A percentile compares a stretch with the other conserved stretches of the same genome.
Evolutionary conservation across 2,797 vertebrate genomes (phyloP).

Genomic region (Chromobotia macracanthus): DNA sequence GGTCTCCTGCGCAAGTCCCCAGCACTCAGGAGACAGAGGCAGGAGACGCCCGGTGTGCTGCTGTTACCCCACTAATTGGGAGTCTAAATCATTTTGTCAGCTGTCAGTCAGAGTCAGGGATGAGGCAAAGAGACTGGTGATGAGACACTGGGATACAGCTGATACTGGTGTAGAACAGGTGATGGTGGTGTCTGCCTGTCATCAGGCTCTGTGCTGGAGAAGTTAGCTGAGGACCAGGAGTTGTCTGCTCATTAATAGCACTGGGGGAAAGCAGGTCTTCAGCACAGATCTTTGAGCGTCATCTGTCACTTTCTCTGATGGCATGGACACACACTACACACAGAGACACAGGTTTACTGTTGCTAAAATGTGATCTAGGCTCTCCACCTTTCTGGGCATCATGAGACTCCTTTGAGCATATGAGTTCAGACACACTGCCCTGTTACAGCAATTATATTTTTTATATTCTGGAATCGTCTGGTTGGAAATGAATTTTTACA

Average conservation of each 20-base stretch:
- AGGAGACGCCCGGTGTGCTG: slow-evolving; percentile 70
- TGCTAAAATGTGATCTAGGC: not conserved
- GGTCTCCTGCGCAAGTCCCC: slow-evolving; percentile 75
- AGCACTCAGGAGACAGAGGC: slow-evolving; percentile 66
- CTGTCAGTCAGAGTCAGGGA: slow-evolving; percentile 59
- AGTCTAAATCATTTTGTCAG: slow-evolving; percentile 82
- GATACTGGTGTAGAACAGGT: slow-evolving; percentile 69
- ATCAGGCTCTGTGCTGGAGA: slow-evolving; percentile 49
- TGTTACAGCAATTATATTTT: not conserved
- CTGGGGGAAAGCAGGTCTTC: slow-evolving; percentile 45
- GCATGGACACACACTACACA: slow-evolving; percentile 9
- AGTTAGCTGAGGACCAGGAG: slow-evolving; percentile 50
- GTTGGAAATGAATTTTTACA: not conserved
- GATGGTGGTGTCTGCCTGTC: slow-evolving; percentile 68
- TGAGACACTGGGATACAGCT: slow-evolving; percentile 66
- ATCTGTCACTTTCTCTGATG: slow-evolving; percentile 31
- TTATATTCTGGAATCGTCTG: slow-evolving; percentile 3
- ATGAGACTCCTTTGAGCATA: not conserved
- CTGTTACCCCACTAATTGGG: slow-evolving; percentile 79
- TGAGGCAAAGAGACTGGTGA: slow-evolving; percentile 67
- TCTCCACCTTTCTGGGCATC: not conserved
- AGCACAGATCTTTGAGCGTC: slow-evolving; percentile 23
- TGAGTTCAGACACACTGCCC: not conserved
- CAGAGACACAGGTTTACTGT: not conserved
- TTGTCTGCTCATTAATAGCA: slow-evolving; percentile 65